Conservation (phyloP, 2,113 vertebrate species). For the Seriola rivoliana region DNA sequence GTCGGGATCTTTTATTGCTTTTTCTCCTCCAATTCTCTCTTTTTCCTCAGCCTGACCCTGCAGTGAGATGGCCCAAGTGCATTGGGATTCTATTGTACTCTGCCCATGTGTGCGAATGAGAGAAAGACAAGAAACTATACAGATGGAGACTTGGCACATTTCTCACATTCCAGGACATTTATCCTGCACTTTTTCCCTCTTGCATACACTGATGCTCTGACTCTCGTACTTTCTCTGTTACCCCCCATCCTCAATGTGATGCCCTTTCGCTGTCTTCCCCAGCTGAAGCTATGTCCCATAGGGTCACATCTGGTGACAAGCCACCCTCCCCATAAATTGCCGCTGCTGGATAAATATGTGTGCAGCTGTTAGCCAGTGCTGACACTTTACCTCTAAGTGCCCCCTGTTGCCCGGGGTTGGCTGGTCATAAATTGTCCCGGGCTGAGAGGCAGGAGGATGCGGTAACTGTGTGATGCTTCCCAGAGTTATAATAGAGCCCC, state of each 20-base stretch:
- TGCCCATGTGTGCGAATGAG: not conserved
- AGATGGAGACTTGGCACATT: not conserved
- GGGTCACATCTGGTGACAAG: slow-evolving; percentile 64
- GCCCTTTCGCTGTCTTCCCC: slow-evolving; percentile 7
- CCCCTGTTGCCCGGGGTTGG: slow-evolving; percentile 56
- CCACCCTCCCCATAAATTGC: slow-evolving; percentile 68
- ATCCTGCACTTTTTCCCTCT: slow-evolving; percentile 1
- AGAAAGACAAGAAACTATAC: slow-evolving; percentile 20
- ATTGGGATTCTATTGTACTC: slow-evolving; percentile 25
- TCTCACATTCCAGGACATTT: slow-evolving; percentile 12
- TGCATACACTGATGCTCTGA: not conserved
- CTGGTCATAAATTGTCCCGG: slow-evolving; percentile 65
- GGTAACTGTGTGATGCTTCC: slow-evolving; percentile 41
- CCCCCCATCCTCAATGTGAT: slow-evolving; percentile 11
- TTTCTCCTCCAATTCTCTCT: slow-evolving; percentile 30
- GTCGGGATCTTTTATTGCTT: slow-evolving; percentile 60
- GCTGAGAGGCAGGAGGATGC: slow-evolving; percentile 41
- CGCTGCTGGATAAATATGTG: slow-evolving; percentile 73
- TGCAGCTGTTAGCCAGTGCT: slow-evolving; percentile 71
- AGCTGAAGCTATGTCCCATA: slow-evolving; percentile 41
- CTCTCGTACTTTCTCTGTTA: not conserved
- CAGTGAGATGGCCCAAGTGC: slow-evolving; percentile 53
- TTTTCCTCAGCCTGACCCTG: slow-evolving; percentile 47
- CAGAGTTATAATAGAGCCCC: slow-evolving; percentile 1
- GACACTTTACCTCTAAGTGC: slow-evolving; percentile 77